Evolutionary conservation across 2,113 vertebrate genomes (phyloP), one percentile per base, ranked within the genome.

Genomic region (Perca fluviatilis): DNA sequence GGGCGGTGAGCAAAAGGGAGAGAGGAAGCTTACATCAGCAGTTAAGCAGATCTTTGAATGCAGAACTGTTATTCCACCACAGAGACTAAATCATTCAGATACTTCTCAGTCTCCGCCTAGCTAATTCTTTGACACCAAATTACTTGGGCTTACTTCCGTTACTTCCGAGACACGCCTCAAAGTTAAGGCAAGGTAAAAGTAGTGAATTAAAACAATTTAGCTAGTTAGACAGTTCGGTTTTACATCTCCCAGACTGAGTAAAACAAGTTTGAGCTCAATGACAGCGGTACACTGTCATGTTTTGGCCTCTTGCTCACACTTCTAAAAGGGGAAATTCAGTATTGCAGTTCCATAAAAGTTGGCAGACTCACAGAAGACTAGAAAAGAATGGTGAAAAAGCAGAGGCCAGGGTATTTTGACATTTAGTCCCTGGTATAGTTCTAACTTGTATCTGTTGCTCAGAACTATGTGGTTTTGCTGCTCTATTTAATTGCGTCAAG

Each of bases 1-100:
- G 16, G 54, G 63, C 66, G 65, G 71, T 11, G 43, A 25, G 40
- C 0, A 23, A 8, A 76, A 10, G 51, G 53, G 1, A 18, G 74
- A 89, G 82, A 76, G 81, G 7, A 79, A 67, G 90, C 90, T 90
- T 83, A 83, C 78, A 77, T 89, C 88, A 91, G 91, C 88, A 89
- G 50, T 63, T 67, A 54, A 72, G 72, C 86, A 64, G 82, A 85
- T 73, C 76, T 86, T 86, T 86, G 68, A 89, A 88, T 85, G 76
- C 60, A 67, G 60, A 86, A 84, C 51, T 78, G 60, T 91, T 85
- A 86, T 79, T 87, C 84, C 30, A 76, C 23, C 56, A 57, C 77
- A 65, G 53, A 65, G 53, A 85, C 70, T 86, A 82, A 82, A 90
- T 91, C 83, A 81, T 85, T 79, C 51, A 64, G 58, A 69, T 80